Evolutionary conservation across 1,140 invertebrate species (phyloP).

Genomic region (Phymastichus coffea): DNA sequence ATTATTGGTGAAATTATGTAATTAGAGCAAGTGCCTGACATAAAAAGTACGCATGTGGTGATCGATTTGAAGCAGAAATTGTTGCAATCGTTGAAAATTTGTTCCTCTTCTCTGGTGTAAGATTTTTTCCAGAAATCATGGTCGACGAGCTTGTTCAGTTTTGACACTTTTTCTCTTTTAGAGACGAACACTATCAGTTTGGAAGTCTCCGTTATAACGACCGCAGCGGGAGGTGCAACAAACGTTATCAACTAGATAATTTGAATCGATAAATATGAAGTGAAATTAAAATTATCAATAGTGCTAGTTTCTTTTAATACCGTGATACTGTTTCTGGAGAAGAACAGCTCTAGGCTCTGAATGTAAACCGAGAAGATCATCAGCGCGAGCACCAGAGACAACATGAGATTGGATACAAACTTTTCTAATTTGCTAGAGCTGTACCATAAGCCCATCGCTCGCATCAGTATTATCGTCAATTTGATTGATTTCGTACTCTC

Average conservation of each 20-base stretch:
- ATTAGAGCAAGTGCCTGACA: constrained; percentile 26
- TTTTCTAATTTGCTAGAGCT: constrained; percentile 26
- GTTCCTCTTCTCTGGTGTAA: constrained; percentile 23
- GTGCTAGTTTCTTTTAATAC: constrained; percentile 14
- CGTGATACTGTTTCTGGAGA: constrained; percentile 29
- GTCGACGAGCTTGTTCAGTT: constrained; percentile 33
- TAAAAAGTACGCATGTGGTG: constrained; percentile 6
- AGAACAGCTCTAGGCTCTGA: constrained; percentile 31
- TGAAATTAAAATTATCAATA: too few species aligned
- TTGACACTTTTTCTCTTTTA: constrained; percentile 30
- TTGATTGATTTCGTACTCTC: too few species aligned
- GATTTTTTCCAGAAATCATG: constrained; percentile 32
- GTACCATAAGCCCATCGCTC: constrained; percentile 36
- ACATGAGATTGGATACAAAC: constrained; percentile 28
- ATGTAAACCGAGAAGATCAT: constrained; percentile 29
- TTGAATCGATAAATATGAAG: neutral
- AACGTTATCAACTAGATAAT: constrained; percentile 29
- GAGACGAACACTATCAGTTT: constrained; percentile 29
- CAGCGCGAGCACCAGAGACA: constrained; percentile 19
- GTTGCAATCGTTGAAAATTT: constrained; percentile 33
- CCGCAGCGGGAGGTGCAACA: constrained; percentile 28
- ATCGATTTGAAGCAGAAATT: constrained; percentile 17
- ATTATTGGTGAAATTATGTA: constrained; percentile 33
- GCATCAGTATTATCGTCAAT: constrained; percentile 38
- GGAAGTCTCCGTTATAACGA: constrained; percentile 22